phyloP scores from a whole-genome alignment of 2,797 vertebrate species.

The Pantherophis alleghaniensis region DNA sequence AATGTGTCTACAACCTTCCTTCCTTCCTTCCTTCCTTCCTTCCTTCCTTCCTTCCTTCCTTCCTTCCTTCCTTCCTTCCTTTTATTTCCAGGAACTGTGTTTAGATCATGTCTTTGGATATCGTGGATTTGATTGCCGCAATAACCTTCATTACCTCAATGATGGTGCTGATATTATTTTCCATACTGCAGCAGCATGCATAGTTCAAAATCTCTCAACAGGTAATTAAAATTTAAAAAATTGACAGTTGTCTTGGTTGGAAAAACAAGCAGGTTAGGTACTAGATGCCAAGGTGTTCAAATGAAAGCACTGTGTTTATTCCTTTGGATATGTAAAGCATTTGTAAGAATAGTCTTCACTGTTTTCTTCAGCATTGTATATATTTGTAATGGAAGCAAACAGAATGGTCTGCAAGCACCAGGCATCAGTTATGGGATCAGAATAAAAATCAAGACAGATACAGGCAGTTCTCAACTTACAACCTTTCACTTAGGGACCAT shows the following conservation, averaged over 20 bases:
- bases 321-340: not conserved
- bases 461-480: not conserved
- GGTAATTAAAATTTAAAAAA: constrained; percentile 69
- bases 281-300: not conserved
- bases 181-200: constrained; percentile 87
- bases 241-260: not conserved
- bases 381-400: not conserved
- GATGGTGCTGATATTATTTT: constrained; percentile 93
- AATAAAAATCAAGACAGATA: not conserved
- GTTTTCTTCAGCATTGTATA: not conserved
- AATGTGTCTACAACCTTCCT: not conserved
- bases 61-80: not conserved
- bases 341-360: not conserved
- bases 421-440: not conserved
- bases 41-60: not conserved
- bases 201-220: constrained; percentile 91
- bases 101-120: constrained; percentile 97
- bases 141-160: constrained; percentile 98
- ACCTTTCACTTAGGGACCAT: not conserved
- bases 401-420: not conserved
- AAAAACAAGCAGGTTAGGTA: not conserved
- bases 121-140: constrained; percentile 93
- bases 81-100: constrained; percentile 78
- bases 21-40: not conserved
- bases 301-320: not conserved